These are phyloP conservation scores for Oceanodroma leucorhoa DNA, from an alignment of 2,797 vertebrate genomes.

Conservation along the genomic window DNA sequence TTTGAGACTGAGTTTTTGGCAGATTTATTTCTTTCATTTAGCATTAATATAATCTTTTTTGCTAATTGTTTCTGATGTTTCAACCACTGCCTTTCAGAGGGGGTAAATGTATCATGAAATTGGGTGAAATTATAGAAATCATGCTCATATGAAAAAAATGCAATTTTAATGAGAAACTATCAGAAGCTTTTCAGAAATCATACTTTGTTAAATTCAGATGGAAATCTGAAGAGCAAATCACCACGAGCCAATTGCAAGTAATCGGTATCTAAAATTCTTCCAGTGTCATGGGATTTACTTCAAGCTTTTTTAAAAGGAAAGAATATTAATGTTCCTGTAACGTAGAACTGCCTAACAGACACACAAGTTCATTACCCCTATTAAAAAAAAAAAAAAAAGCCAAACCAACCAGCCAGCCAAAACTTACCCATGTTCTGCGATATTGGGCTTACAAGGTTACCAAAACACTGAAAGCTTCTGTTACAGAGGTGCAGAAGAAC, in stretches of 20 bases:
- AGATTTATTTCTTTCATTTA: conserved; percentile 42
- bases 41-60: conserved; percentile 33
- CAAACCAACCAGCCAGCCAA: neutral
- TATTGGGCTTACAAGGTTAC: conserved; percentile 37
- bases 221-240: conserved; percentile 70
- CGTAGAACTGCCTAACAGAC: neutral
- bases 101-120: conserved; percentile 38
- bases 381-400: neutral
- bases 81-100: conserved; percentile 40
- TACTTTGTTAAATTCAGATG: conserved; percentile 58
- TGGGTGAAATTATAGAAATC: conserved; percentile 54
- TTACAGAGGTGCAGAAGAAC: neutral
- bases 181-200: conserved; percentile 65
- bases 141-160: conserved; percentile 33
- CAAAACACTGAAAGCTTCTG: conserved; percentile 38
- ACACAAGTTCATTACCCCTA: conserved; percentile 17
- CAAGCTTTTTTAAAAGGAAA: conserved; percentile 38
- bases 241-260: conserved; percentile 54
- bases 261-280: conserved; percentile 67
- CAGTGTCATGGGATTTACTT: conserved; percentile 48
- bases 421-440: neutral
- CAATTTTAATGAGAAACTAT: conserved; percentile 61
- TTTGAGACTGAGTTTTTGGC: conserved; percentile 5
- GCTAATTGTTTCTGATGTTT: conserved; percentile 67
- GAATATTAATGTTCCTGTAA: conserved; percentile 51